Conservation (phyloP, 2,113 vertebrate genomes). For the Osmerus eperlanus region DNA sequence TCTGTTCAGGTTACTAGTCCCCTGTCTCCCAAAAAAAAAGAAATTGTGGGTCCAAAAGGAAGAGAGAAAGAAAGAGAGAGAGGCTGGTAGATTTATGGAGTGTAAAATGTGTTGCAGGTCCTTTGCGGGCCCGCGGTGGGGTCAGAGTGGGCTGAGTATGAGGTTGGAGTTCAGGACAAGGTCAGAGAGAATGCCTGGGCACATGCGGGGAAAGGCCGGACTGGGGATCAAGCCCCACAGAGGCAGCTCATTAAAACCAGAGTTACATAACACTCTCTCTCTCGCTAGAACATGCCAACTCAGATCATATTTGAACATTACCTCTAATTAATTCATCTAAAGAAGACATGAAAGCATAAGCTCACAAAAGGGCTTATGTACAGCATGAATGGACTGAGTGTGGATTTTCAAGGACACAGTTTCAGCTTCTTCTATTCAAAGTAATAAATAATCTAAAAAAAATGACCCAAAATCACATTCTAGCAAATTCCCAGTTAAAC, state of each 20-base stretch:
- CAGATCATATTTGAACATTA: slow-evolving; percentile 20
- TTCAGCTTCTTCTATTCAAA: slow-evolving; percentile 12
- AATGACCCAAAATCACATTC: background rate
- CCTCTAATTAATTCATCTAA: slow-evolving; percentile 6
- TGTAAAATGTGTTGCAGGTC: slow-evolving; percentile 56
- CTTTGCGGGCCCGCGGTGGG: slow-evolving; percentile 12
- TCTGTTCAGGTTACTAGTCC: slow-evolving; percentile 32
- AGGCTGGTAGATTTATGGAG: slow-evolving; percentile 60
- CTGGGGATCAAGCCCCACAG: background rate
- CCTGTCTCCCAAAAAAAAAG: background rate
- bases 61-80: background rate
- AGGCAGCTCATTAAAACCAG: slow-evolving; percentile 17
- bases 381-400: background rate
- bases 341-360: slow-evolving; percentile 16
- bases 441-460: background rate
- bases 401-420: background rate
- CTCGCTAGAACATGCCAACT: slow-evolving; percentile 21
- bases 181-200: slow-evolving; percentile 34
- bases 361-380: background rate
- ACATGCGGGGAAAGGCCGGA: slow-evolving; percentile 16
- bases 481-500: background rate
- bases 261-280: slow-evolving; percentile 22
- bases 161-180: slow-evolving; percentile 59
- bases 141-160: slow-evolving; percentile 39
- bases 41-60: background rate